A percentile compares a stretch with the other conserved stretches of the same genome.
Conservation (phyloP, 2,113 vertebrate species). For the Boleophthalmus pectinirostris region DNA sequence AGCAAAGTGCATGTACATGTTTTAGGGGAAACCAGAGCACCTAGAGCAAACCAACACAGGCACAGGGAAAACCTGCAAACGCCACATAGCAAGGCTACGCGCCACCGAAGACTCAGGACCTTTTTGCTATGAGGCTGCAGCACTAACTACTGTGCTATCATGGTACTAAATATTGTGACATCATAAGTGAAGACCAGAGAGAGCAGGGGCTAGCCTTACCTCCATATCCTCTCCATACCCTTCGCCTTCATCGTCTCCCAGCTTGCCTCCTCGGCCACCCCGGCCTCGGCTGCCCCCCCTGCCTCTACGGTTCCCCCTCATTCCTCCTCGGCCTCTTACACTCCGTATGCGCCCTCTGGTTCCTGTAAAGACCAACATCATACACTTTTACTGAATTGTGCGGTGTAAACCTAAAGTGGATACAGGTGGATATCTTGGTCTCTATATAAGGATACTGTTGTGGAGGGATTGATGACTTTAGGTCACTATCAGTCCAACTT, state of each 20-base stretch:
- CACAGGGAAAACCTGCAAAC: too few relatives aligned
- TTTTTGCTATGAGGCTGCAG: too few relatives aligned
- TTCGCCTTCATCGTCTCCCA: slow-evolving; percentile 82
- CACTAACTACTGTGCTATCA: too few relatives aligned
- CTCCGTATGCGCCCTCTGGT: slow-evolving; percentile 82
- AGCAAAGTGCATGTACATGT: too few relatives aligned
- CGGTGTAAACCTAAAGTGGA: neutral
- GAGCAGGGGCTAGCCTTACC: slow-evolving; percentile 43
- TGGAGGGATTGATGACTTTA: neutral
- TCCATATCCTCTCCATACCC: slow-evolving; percentile 77
- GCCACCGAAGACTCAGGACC: too few relatives aligned
- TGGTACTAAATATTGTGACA: too few relatives aligned
- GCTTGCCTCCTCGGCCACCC: slow-evolving; percentile 62
- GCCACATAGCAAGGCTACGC: too few relatives aligned
- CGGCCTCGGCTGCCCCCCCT: slow-evolving; percentile 62
- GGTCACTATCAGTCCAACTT: too few relatives aligned
- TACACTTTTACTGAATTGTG: neutral
- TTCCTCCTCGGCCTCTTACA: slow-evolving; percentile 81
- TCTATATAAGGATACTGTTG: too few relatives aligned
- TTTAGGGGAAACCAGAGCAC: too few relatives aligned
- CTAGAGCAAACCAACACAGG: too few relatives aligned
- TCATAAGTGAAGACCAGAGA: neutral
- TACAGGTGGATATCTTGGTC: too few relatives aligned
- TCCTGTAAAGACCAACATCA: slow-evolving; percentile 64
- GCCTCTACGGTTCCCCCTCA: slow-evolving; percentile 84